A percentile compares a stretch with the other conserved stretches of the same genome.
phyloP scores from a whole-genome alignment of 53 echinoderm and acorn worm genomes.

The Patiria pectinifera region DNA sequence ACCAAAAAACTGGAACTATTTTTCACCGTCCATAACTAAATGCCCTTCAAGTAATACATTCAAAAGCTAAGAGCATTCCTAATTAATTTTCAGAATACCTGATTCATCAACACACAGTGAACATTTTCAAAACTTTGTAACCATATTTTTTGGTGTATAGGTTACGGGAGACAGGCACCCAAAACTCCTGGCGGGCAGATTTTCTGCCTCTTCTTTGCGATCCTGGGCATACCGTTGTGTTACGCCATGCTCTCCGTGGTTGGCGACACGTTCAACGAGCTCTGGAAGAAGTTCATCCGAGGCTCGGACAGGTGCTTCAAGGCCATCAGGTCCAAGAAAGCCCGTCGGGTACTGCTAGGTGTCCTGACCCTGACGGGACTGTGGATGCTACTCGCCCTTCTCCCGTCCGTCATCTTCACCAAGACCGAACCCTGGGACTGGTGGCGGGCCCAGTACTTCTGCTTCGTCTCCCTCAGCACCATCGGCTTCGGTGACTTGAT shows the following conservation, averaged over 20 bases:
- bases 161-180: constrained; percentile 28
- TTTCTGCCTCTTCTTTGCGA: constrained; percentile 35
- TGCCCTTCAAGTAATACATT: too few relatives aligned
- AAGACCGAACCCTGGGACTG: constrained; percentile 47
- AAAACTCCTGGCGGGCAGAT: neutral
- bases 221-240: constrained; percentile 49
- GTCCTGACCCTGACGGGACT: neutral
- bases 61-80: too few relatives aligned
- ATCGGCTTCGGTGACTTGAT: constrained; percentile 65
- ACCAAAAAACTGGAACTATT: too few relatives aligned
- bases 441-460: constrained; percentile 63
- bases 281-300: neutral
- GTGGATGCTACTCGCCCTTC: neutral
- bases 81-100: too few relatives aligned
- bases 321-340: neutral
- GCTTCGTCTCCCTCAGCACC: constrained; percentile 63
- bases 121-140: neutral
- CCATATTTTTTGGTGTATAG: neutral
- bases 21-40: too few relatives aligned
- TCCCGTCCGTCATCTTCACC: constrained; percentile 53
- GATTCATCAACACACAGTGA: too few relatives aligned
- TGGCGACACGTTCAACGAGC: constrained; percentile 21
- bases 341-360: neutral
- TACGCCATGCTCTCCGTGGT: constrained; percentile 14
- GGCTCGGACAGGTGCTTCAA: neutral